These are phyloP conservation scores for Camponotus fellah DNA, from an alignment of 2,888 invertebrate genomes.

Conservation along the genomic window DNA sequence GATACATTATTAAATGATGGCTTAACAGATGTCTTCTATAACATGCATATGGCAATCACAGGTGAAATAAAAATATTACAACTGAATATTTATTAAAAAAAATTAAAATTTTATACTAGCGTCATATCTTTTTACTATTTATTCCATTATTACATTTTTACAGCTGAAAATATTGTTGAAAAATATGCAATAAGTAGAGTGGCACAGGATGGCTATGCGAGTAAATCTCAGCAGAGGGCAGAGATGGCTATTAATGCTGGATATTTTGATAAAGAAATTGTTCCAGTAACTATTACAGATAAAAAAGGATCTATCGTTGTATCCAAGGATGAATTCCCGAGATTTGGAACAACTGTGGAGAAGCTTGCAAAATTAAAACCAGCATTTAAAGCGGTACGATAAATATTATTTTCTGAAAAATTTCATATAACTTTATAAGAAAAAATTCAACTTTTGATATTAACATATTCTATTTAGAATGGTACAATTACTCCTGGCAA, in stretches of 20 bases:
- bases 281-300: constrained; percentile 88
- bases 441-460: constrained; percentile 21
- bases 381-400: constrained; percentile 88
- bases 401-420: background rate
- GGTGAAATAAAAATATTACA: constrained; percentile 84
- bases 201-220: constrained; percentile 91
- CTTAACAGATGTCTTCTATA: constrained; percentile 91
- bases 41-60: constrained; percentile 93
- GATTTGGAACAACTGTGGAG: constrained; percentile 88
- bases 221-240: constrained; percentile 90
- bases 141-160: background rate
- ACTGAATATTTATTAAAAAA: constrained; percentile 1
- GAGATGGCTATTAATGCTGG: constrained; percentile 89
- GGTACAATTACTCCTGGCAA: constrained; percentile 93
- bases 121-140: constrained; percentile 1
- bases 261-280: constrained; percentile 91
- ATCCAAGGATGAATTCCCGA: constrained; percentile 91
- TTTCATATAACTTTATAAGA: background rate
- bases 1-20: constrained; percentile 91
- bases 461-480: constrained; percentile 78
- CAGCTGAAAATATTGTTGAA: constrained; percentile 92
- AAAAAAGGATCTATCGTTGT: constrained; percentile 86
- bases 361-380: constrained; percentile 89
- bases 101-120: constrained; percentile 1
- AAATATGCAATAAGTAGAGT: constrained; percentile 89